phyloP scores from a whole-genome alignment of 2,113 vertebrate genomes.

The Pseudonaja textilis region DNA sequence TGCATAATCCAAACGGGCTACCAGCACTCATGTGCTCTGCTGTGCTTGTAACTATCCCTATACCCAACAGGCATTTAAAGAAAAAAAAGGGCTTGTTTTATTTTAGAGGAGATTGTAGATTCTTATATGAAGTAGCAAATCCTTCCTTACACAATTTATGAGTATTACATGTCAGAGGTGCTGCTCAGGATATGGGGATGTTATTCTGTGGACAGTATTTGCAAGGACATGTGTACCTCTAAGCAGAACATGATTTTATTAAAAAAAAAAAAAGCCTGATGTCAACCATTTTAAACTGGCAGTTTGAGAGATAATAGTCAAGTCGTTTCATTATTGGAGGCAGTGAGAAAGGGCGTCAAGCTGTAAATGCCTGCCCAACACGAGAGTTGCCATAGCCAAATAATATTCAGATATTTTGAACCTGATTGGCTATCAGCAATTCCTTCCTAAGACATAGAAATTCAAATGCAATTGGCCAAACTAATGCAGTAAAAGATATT shows the following conservation, averaged over 20 bases:
- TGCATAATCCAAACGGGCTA: neutral
- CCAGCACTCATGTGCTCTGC: neutral
- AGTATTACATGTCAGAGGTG: neutral
- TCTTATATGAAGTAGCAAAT: neutral
- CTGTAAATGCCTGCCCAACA: neutral
- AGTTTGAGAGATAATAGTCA: neutral
- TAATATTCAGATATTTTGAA: neutral
- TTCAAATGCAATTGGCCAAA: neutral
- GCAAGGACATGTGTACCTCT: neutral
- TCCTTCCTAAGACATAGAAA: constrained; percentile 3
- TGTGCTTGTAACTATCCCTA: neutral
- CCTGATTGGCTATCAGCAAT: neutral
- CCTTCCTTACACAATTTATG: neutral
- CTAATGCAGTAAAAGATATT: constrained; percentile 5
- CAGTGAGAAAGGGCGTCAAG: neutral
- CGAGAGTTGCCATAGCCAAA: neutral
- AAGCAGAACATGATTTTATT: neutral
- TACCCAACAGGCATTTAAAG: neutral
- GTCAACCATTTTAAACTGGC: neutral
- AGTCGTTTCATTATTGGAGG: neutral
- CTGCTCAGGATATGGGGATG: neutral
- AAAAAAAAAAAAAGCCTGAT: neutral
- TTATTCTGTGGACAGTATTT: too few species aligned
- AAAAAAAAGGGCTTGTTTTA: neutral
- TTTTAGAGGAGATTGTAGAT: neutral